phyloP scores from a whole-genome alignment of 2,797 vertebrate species.

The Taenioides sp. region DNA sequence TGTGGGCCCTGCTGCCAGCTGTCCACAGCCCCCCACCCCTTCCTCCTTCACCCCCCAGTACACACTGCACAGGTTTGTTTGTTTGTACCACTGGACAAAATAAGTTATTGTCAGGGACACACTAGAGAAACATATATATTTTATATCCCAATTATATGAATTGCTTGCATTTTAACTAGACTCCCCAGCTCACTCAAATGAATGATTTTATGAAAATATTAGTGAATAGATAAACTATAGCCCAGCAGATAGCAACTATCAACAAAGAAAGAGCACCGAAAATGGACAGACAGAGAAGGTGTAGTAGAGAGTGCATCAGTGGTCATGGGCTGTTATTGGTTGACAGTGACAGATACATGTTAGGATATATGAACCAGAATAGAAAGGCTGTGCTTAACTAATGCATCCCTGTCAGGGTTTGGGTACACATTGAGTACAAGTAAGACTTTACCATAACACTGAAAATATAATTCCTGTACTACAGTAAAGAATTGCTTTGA shows the following conservation, averaged over 20 bases:
- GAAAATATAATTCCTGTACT: not conserved
- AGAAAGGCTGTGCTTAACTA: no score
- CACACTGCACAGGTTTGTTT: constrained; percentile 29
- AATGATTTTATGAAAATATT: no score
- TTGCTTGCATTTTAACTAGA: no score
- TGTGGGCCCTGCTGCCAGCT: constrained; percentile 39
- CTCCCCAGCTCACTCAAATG: no score
- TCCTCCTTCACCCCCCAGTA: constrained; percentile 30
- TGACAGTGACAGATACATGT: not conserved
- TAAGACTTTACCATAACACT: not conserved
- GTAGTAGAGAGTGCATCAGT: not conserved
- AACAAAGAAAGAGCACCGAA: no score
- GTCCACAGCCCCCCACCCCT: constrained; percentile 10
- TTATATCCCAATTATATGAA: no score
- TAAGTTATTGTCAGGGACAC: not conserved
- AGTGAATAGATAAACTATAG: not conserved
- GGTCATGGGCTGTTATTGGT: not conserved
- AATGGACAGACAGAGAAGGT: no score
- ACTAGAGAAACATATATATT: not conserved
- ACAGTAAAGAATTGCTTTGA: not conserved
- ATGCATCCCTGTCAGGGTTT: no score
- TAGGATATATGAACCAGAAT: not conserved
- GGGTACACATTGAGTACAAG: no score
- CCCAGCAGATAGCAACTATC: not conserved
- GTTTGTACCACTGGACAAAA: constrained; percentile 7